A percentile compares a stretch with the other conserved stretches of the same genome.
phyloP scores from a whole-genome alignment of 2,888 invertebrate species.

The Drosophila paramelanica region DNA sequence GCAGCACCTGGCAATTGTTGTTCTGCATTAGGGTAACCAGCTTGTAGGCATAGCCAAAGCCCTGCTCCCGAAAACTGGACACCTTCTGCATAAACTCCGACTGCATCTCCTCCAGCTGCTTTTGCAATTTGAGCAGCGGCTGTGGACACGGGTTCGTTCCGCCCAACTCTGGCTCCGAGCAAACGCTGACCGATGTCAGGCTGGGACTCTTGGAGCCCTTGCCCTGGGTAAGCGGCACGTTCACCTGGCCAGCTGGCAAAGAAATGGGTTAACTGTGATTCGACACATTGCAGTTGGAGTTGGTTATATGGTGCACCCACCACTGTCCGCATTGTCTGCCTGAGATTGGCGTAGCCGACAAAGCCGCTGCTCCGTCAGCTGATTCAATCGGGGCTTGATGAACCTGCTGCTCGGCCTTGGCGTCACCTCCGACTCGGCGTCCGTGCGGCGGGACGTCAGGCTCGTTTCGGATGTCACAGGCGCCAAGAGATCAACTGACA shows the following conservation, averaged over 20 bases:
- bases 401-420: conserved; percentile 16
- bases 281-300: too few species aligned
- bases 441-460: background rate
- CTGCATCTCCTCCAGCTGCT: conserved; percentile 49
- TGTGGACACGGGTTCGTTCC: conserved; percentile 1
- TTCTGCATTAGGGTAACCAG: conserved; percentile 56
- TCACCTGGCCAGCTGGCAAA: background rate
- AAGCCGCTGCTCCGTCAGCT: conserved; percentile 25
- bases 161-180: background rate
- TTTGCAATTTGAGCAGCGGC: conserved; percentile 36
- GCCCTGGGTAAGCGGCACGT: background rate
- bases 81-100: conserved; percentile 47
- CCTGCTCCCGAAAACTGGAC: background rate
- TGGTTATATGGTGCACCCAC: background rate
- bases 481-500: background rate
- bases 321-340: background rate
- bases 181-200: background rate
- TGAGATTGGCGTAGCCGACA: background rate
- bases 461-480: conserved; percentile 6
- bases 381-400: conserved; percentile 36
- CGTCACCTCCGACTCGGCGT: conserved; percentile 3
- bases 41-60: conserved; percentile 38
- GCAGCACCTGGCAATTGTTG: conserved; percentile 51
- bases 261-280: background rate
- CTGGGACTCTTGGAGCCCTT: background rate